phyloP scores from a whole-genome alignment of 2,888 invertebrate species.

The Agrilus biguttatus region DNA sequence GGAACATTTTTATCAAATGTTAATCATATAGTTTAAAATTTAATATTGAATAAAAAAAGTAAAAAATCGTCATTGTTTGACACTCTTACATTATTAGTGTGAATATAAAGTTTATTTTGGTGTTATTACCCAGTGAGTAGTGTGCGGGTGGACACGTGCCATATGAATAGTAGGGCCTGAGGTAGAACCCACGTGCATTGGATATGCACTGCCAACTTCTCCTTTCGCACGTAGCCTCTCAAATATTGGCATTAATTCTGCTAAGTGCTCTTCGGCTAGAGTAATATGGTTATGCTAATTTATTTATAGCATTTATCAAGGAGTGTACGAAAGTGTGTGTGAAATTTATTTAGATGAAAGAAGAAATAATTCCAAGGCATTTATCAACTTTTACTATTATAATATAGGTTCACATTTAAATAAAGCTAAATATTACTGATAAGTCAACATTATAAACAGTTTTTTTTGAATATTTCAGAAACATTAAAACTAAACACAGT shows the following conservation, averaged over 20 bases:
- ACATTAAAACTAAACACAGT: no score
- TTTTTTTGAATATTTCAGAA: no score
- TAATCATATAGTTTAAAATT: no score
- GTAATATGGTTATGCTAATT: slow-evolving; percentile 1
- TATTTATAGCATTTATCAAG: slow-evolving; percentile 1
- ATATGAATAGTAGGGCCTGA: slow-evolving; percentile 52
- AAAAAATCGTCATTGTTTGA: no score
- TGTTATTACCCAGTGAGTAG: slow-evolving; percentile 60
- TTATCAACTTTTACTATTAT: no score
- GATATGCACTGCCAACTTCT: slow-evolving; percentile 82
- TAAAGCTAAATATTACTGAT: no score
- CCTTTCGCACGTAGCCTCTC: slow-evolving; percentile 83
- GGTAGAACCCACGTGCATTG: slow-evolving; percentile 68
- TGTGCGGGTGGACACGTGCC: slow-evolving; percentile 37
- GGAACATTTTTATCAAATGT: no score
- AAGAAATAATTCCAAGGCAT: slow-evolving; percentile 1
- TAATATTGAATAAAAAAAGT: no score
- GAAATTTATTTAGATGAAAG: slow-evolving; percentile 3
- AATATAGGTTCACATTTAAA: no score
- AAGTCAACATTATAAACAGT: no score
- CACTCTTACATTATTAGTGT: no score
- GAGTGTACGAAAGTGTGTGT: slow-evolving; percentile 4
- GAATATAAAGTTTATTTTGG: slow-evolving; percentile 1
- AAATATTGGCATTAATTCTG: slow-evolving; percentile 91
- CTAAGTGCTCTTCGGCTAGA: slow-evolving; percentile 85